These are phyloP conservation scores for Orthosia cruda DNA, from an alignment of 2,888 invertebrate genomes.

Conservation along the genomic window DNA sequence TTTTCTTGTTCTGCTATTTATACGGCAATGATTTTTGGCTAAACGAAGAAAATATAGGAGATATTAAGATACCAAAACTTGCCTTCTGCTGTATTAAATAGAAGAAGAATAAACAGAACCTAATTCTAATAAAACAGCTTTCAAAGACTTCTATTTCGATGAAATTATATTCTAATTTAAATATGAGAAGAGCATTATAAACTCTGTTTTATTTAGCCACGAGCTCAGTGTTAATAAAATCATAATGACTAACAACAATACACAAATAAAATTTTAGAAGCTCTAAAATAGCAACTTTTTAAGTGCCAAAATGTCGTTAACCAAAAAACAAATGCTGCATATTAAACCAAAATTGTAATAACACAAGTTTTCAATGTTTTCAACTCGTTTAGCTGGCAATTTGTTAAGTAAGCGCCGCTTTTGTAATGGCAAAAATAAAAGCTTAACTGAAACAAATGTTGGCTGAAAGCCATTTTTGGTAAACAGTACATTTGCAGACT, in stretches of 20 bases:
- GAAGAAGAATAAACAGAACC: background rate
- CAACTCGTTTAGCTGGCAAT: slow-evolving; percentile 21
- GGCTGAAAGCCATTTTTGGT: slow-evolving; percentile 5
- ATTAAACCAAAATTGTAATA: slow-evolving; percentile 21
- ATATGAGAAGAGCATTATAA: background rate
- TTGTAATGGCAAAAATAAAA: slow-evolving; percentile 16
- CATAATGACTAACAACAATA: no score
- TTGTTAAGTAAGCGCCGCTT: slow-evolving; percentile 15
- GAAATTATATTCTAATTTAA: background rate
- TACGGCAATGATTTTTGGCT: background rate
- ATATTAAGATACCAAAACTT: no score
- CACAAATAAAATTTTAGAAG: background rate
- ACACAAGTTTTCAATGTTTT: slow-evolving; percentile 36
- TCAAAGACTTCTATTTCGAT: background rate
- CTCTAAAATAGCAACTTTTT: background rate
- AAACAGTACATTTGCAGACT: background rate
- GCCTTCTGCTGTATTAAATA: no score
- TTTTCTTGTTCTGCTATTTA: background rate
- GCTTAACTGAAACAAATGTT: slow-evolving; percentile 25
- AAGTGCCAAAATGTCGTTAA: background rate
- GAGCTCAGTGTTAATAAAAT: no score
- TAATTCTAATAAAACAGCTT: background rate
- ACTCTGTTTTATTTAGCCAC: no score
- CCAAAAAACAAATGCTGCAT: slow-evolving; percentile 17
- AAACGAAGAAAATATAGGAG: background rate